Evolutionary conservation across 30 jellyfish, hydroid and myxozoan species (phyloP).

Genomic region (Cassiopea xamachana): DNA sequence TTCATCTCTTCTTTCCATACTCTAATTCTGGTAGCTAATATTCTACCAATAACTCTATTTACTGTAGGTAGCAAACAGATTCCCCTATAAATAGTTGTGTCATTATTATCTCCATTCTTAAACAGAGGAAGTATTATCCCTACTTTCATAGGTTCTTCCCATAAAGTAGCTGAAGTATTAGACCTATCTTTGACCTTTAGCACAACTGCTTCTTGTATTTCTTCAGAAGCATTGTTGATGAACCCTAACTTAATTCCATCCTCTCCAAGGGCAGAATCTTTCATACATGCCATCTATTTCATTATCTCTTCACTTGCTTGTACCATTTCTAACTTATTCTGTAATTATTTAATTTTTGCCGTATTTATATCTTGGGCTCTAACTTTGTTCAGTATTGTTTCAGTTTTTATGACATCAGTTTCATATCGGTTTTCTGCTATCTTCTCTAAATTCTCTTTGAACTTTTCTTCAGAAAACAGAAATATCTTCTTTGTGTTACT

Average conservation of each 20-base stretch:
- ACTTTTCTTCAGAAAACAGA: neutral
- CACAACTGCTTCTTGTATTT: neutral
- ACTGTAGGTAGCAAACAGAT: neutral
- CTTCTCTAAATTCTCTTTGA: neutral
- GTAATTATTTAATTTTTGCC: neutral
- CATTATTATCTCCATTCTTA: constrained; percentile 1
- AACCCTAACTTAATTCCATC: neutral
- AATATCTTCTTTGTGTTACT: neutral
- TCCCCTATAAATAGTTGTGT: neutral
- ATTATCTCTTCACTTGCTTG: constrained; percentile 4
- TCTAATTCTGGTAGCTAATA: neutral
- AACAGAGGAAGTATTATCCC: neutral
- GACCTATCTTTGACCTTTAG: neutral
- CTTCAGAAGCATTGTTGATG: neutral
- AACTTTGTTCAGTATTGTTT: neutral
- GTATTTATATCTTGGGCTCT: neutral
- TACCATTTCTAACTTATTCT: neutral
- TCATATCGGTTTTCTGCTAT: neutral
- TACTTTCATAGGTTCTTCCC: too few species aligned
- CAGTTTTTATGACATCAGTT: neutral
- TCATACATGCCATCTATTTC: neutral
- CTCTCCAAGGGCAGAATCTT: constrained; percentile 8
- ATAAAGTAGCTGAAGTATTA: too few species aligned
- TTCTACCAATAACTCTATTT: neutral
- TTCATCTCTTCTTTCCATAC: constrained; percentile 5